Evolutionary conservation across 2,888 invertebrate species (phyloP).

Genomic region (Platycnemis pennipes): DNA sequence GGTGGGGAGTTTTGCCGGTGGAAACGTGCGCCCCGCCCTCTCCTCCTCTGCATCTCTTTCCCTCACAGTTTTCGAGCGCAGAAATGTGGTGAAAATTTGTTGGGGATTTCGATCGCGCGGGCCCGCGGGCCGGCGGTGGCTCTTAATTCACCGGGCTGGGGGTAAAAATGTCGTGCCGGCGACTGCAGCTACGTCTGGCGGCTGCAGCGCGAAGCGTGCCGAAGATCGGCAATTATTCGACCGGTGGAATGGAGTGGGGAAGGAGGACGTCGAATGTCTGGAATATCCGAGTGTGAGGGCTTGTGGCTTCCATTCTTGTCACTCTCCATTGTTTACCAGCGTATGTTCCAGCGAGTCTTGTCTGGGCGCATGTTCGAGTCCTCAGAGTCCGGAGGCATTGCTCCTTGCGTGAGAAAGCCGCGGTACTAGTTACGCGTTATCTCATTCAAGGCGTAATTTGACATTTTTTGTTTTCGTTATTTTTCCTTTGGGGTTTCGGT

Average conservation of each 20-base stretch:
- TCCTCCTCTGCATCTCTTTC: too few species aligned
- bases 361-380: neutral
- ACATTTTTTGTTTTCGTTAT: too few species aligned
- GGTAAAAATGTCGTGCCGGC: constrained; percentile 8
- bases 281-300: neutral
- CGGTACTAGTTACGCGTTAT: too few species aligned
- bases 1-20: neutral
- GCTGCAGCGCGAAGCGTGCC: neutral
- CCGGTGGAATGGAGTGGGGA: neutral
- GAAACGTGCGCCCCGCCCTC: neutral
- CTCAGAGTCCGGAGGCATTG: neutral
- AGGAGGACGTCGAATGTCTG: neutral
- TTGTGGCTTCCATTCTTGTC: neutral
- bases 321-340: neutral
- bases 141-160: neutral
- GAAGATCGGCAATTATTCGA: neutral
- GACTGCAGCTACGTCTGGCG: constrained; percentile 30
- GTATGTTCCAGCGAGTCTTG: neutral
- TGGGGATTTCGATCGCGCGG: neutral
- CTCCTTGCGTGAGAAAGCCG: neutral
- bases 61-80: too few species aligned
- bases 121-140: neutral
- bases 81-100: too few species aligned
- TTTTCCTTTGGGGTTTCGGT: too few species aligned
- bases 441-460: too few species aligned